Evolutionary conservation across 1,140 invertebrate species (phyloP).

Genomic region (Phymorhynchus buccinoides): DNA sequence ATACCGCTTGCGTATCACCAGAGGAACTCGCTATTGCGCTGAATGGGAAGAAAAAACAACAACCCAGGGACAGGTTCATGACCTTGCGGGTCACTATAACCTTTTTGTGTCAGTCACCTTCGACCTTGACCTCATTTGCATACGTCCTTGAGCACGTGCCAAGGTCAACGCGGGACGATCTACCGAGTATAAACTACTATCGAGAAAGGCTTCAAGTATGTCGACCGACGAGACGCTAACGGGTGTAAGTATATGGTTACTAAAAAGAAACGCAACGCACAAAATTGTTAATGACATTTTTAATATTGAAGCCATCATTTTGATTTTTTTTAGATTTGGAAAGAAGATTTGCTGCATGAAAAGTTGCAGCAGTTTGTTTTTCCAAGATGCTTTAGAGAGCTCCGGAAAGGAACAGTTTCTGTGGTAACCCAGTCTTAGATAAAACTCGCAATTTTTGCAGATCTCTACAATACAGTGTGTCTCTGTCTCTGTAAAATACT

Average conservation of each 20-base stretch:
- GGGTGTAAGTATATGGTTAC: neutral
- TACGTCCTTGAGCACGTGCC: too few species aligned
- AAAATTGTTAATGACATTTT: too few species aligned
- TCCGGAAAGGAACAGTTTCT: neutral
- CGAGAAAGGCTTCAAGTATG: neutral
- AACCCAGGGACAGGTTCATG: conserved; percentile 80
- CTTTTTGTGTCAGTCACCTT: too few species aligned
- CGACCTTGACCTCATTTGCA: too few species aligned
- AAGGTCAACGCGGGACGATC: too few species aligned
- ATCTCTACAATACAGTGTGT: too few species aligned
- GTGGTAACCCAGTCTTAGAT: neutral
- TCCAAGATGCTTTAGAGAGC: neutral
- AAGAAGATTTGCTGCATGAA: neutral
- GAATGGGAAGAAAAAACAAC: too few species aligned
- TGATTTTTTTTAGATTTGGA: neutral
- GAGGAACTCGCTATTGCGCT: too few species aligned
- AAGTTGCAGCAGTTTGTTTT: neutral
- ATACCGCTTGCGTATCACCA: too few species aligned
- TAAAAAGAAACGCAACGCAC: neutral
- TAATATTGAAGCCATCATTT: neutral
- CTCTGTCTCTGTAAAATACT: neutral
- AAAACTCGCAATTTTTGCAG: neutral
- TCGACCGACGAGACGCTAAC: neutral
- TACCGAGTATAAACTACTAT: too few species aligned
- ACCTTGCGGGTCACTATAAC: conserved; percentile 79